Evolutionary conservation across 2,113 vertebrate genomes (phyloP), one percentile per base, ranked within the genome.

Genomic region (Hippocampus abdominalis): DNA sequence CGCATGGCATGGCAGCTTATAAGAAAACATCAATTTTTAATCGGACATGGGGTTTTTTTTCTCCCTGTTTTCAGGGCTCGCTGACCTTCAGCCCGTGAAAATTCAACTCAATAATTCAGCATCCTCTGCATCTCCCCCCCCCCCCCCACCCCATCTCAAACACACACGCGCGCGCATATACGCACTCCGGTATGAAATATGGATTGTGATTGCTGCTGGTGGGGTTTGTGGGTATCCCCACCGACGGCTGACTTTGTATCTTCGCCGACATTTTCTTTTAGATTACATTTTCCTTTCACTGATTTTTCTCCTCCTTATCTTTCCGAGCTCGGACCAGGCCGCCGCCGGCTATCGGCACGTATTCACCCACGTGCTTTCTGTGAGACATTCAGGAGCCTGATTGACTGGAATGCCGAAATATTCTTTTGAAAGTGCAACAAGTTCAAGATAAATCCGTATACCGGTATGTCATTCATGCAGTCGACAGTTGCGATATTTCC

Each of bases 11-110:
- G 68, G 66, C 70, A 84, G 81, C 91, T 90, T 91, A 92, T 90
- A 90, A 83, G 78, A 87, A 86, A 89, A 88, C 88, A 91, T 92
- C 73, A 84, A 92, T 92, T 90, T 92, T 93, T 92, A 89, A 93
- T 93, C 84, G 87, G 78, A 42, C 49, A 48, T 76, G 74, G n/a
- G n/a, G n/a, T n/a, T n/a, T 75, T 70, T 81, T 73, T 36, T 72
- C 32, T 77, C 77, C 82, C 13, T 46, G 21, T 46, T 64, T 64
- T 64, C 63, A 64, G 63, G 54, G 53, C 76, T 80, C 86, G 56
- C 84, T 92, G 90, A 92, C 91, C 91, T 92, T 88, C 91, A 91
- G 90, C 75, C 85, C 78, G 69, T 86, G 86, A 89, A 92, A 91
- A 90, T 88, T 85, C 84, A 86, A 83, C 85, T 92, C 86, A 93